phyloP scores from a whole-genome alignment of 2,888 invertebrate genomes.

The Zele albiditarsus region DNA sequence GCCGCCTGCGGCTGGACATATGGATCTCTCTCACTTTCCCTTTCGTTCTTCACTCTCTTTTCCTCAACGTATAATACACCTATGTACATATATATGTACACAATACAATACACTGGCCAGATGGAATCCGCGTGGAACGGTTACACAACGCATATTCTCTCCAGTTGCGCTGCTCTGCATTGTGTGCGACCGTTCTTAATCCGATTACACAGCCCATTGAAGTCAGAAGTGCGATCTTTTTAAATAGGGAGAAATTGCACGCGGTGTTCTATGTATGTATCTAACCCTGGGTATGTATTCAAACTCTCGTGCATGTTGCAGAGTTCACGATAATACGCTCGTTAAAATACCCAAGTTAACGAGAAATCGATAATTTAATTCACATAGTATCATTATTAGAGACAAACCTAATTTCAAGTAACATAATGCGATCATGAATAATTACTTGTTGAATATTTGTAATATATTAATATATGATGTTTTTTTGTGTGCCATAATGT shows the following conservation, averaged over 20 bases:
- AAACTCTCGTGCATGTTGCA: conserved; percentile 6
- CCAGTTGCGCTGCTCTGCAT: conserved; percentile 40
- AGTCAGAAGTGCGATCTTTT: conserved; percentile 71
- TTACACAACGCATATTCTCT: conserved; percentile 52
- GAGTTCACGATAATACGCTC: neutral
- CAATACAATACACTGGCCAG: conserved; percentile 51
- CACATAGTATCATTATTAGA: neutral
- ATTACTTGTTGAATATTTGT: neutral
- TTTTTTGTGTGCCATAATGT: neutral
- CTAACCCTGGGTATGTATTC: neutral
- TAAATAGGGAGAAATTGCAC: conserved; percentile 59
- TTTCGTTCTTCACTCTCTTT: conserved; percentile 1
- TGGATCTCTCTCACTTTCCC: conserved; percentile 30
- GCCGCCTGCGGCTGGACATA: conserved; percentile 39
- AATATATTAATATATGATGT: neutral
- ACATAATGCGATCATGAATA: neutral
- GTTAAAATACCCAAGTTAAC: neutral
- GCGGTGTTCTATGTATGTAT: neutral
- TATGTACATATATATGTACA: conserved; percentile 11
- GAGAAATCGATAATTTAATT: conserved; percentile 2
- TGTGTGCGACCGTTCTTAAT: conserved; percentile 67
- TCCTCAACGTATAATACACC: neutral
- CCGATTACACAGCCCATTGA: conserved; percentile 72
- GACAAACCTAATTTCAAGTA: neutral
- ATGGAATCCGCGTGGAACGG: conserved; percentile 62